phyloP scores from a whole-genome alignment of 2,113 vertebrate species.

The Scolopax mira region DNA sequence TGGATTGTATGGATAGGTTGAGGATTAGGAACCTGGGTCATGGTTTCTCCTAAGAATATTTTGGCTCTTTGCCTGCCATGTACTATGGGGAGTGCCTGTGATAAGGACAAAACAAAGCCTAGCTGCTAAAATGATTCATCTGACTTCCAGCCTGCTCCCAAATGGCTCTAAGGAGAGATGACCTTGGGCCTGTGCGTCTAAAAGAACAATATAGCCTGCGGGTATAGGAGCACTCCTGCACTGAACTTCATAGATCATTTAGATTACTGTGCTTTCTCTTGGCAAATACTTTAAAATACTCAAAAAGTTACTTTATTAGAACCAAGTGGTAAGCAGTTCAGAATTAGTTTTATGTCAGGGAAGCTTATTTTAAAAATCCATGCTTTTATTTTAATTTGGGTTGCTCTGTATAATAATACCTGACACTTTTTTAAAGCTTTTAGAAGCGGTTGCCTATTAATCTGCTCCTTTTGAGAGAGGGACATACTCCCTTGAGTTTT shows the following conservation, averaged over 20 bases:
- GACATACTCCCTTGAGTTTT: accelerated
- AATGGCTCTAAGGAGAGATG: background rate
- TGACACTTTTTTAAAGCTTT: background rate
- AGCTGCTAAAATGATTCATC: background rate
- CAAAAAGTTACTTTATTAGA: background rate
- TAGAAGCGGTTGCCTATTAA: background rate
- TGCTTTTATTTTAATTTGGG: background rate
- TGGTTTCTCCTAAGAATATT: background rate
- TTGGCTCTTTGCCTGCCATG: background rate
- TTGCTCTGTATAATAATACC: background rate
- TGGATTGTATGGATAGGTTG: background rate
- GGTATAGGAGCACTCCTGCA: background rate
- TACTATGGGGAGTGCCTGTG: background rate
- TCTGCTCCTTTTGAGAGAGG: background rate
- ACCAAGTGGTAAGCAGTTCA: background rate
- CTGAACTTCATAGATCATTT: background rate
- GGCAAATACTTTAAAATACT: background rate
- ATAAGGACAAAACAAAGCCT: background rate
- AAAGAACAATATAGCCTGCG: background rate
- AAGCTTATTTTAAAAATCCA: background rate
- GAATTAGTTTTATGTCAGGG: background rate
- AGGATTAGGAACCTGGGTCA: background rate
- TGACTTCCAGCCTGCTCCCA: background rate
- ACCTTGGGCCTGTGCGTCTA: background rate
- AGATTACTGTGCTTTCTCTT: background rate